Evolutionary conservation across 2,113 vertebrate species (phyloP).

Genomic region (Gavialis gangeticus): DNA sequence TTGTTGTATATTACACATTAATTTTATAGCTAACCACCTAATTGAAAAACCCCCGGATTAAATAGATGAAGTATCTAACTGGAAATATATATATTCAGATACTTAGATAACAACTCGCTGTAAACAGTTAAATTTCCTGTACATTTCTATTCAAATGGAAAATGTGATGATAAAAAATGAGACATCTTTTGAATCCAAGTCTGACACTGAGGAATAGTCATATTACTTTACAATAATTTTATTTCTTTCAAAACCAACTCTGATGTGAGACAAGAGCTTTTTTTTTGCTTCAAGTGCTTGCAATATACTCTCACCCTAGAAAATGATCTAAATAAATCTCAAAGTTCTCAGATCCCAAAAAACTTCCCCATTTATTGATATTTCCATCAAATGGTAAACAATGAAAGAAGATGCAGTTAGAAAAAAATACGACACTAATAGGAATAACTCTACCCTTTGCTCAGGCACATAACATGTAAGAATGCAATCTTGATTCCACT

Average conservation of each 20-base stretch:
- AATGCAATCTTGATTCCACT: background rate
- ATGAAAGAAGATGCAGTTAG: background rate
- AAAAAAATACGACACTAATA: background rate
- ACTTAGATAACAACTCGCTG: constrained; percentile 34
- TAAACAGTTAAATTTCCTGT: constrained; percentile 5
- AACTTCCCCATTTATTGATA: background rate
- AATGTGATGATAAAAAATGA: background rate
- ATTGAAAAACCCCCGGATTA: constrained; percentile 67
- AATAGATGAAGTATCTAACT: constrained; percentile 69
- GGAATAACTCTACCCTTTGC: background rate
- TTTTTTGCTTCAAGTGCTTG: constrained; percentile 44
- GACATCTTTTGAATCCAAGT: constrained; percentile 6
- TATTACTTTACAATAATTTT: constrained; percentile 24
- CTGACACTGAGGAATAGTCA: background rate
- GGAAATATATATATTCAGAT: constrained; percentile 48
- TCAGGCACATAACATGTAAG: background rate
- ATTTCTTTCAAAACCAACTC: constrained; percentile 13
- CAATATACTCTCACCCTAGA: constrained; percentile 1
- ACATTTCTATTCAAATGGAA: constrained; percentile 34
- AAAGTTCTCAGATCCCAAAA: background rate
- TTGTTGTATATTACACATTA: constrained; percentile 75
- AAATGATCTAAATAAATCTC: background rate
- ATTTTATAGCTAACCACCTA: constrained; percentile 68
- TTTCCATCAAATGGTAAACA: constrained; percentile 23
- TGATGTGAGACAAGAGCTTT: background rate